Conservation (phyloP, 2,797 vertebrate genomes). For the Lateolabrax maculatus region DNA sequence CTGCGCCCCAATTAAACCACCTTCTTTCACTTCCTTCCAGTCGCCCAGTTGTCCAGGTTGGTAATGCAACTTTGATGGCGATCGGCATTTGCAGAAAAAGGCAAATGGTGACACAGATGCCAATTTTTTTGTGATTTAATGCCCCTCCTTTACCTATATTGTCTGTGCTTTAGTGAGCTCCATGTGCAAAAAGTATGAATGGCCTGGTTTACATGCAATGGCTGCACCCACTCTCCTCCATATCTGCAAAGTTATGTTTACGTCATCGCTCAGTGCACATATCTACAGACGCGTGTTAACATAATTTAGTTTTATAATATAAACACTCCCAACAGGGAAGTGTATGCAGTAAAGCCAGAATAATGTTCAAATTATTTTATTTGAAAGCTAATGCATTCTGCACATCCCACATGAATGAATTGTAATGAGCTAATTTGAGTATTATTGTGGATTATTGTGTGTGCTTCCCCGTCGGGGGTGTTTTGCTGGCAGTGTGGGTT, state of each 20-base stretch:
- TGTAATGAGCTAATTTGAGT: conserved; percentile 61
- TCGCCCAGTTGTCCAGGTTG: background rate
- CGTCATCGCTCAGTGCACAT: conserved; percentile 15
- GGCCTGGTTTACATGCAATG: background rate
- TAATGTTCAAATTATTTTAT: conserved; percentile 58
- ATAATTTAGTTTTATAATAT: conserved; percentile 21
- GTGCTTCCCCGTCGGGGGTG: conserved; percentile 13
- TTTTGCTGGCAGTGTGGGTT: conserved; percentile 36
- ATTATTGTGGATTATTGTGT: conserved; percentile 50
- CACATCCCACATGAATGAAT: conserved; percentile 58
- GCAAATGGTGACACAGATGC: background rate
- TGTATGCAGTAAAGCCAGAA: conserved; percentile 30
- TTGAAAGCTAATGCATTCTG: conserved; percentile 48
- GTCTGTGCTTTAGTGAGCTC: background rate
- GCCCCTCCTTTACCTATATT: background rate
- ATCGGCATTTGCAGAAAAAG: background rate
- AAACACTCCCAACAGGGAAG: conserved; percentile 34
- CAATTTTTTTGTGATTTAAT: background rate
- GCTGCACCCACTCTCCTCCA: background rate
- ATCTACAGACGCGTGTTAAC: conserved; percentile 28
- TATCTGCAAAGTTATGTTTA: background rate
- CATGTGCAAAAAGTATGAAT: background rate
- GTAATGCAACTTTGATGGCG: background rate
- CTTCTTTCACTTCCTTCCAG: background rate
- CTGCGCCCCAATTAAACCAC: background rate